A percentile compares a stretch with the other conserved stretches of the same genome.
Conservation (phyloP, 2,888 invertebrate genomes). For the Oscheius sp. region DNA sequence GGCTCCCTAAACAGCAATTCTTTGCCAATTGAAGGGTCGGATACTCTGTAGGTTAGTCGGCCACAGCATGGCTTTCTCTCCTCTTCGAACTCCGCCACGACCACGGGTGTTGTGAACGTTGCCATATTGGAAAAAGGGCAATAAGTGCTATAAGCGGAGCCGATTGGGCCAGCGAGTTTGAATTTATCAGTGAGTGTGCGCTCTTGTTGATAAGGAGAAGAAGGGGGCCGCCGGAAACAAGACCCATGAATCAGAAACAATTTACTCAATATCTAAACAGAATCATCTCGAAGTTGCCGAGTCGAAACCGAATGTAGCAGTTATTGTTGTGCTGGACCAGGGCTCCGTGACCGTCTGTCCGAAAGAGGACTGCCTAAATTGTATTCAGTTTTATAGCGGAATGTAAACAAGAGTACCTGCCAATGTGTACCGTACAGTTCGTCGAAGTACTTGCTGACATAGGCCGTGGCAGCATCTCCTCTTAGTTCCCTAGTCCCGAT, state of each 20-base stretch:
- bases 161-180: slow-evolving; percentile 16
- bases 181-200: slow-evolving; percentile 33
- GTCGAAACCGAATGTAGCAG: slow-evolving; percentile 30
- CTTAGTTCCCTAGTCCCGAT: slow-evolving; percentile 14
- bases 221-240: slow-evolving; percentile 4
- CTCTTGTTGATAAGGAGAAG: background rate
- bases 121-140: slow-evolving; percentile 27
- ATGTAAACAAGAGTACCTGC: slow-evolving; percentile 19
- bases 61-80: slow-evolving; percentile 46
- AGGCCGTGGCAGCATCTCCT: slow-evolving; percentile 28
- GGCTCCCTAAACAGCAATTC: slow-evolving; percentile 39
- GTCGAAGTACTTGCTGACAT: slow-evolving; percentile 25
- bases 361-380: slow-evolving; percentile 28
- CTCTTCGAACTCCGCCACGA: slow-evolving; percentile 43
- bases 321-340: slow-evolving; percentile 38
- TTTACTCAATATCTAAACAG: slow-evolving; percentile 34
- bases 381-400: background rate
- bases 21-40: background rate
- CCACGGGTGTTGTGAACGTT: slow-evolving; percentile 21
- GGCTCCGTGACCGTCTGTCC: slow-evolving; percentile 28
- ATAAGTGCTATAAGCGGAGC: slow-evolving; percentile 21
- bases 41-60: slow-evolving; percentile 44
- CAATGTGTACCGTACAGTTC: slow-evolving; percentile 28
- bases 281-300: slow-evolving; percentile 28
- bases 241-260: background rate